A percentile compares a stretch with the other conserved stretches of the same genome.
Conservation (phyloP, 2,797 vertebrate species). For the Bradypodion pumilum region DNA sequence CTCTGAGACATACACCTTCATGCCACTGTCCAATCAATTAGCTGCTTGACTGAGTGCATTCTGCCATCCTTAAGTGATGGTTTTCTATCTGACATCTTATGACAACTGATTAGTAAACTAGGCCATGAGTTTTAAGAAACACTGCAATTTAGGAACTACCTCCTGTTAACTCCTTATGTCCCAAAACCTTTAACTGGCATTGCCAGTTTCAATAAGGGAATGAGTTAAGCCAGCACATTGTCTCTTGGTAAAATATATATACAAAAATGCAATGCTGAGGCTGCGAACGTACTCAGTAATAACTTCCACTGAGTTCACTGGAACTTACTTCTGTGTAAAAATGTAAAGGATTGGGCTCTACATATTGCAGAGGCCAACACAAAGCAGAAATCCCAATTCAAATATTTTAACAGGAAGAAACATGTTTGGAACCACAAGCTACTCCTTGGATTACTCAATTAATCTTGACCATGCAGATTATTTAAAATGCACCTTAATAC, state of each 20-base stretch:
- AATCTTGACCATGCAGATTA: slow-evolving; percentile 46
- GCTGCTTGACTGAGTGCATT: slow-evolving; percentile 76
- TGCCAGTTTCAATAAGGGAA: neutral
- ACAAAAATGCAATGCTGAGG: slow-evolving; percentile 23
- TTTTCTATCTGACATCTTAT: slow-evolving; percentile 75
- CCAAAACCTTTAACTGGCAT: neutral
- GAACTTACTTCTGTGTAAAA: slow-evolving; percentile 6
- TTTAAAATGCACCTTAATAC: slow-evolving; percentile 44
- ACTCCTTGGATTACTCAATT: slow-evolving; percentile 26
- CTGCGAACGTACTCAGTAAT: slow-evolving; percentile 10
- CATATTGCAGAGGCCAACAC: slow-evolving; percentile 23
- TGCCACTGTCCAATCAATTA: slow-evolving; percentile 77
- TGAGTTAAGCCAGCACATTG: slow-evolving; percentile 12
- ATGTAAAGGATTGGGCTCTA: neutral
- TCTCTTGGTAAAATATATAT: slow-evolving; percentile 18
- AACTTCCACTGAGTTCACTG: neutral
- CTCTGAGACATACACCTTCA: slow-evolving; percentile 71
- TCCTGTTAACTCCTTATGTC: slow-evolving; percentile 68
- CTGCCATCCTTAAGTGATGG: slow-evolving; percentile 73
- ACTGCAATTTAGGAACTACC: slow-evolving; percentile 67
- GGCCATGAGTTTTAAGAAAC: slow-evolving; percentile 71
- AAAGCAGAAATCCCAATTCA: slow-evolving; percentile 3
- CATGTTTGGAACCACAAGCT: slow-evolving; percentile 42
- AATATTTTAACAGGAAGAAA: slow-evolving; percentile 30
- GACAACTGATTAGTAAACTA: slow-evolving; percentile 79